Conservation (phyloP, 2,113 vertebrate species). For the Aphelocoma coerulescens region DNA sequence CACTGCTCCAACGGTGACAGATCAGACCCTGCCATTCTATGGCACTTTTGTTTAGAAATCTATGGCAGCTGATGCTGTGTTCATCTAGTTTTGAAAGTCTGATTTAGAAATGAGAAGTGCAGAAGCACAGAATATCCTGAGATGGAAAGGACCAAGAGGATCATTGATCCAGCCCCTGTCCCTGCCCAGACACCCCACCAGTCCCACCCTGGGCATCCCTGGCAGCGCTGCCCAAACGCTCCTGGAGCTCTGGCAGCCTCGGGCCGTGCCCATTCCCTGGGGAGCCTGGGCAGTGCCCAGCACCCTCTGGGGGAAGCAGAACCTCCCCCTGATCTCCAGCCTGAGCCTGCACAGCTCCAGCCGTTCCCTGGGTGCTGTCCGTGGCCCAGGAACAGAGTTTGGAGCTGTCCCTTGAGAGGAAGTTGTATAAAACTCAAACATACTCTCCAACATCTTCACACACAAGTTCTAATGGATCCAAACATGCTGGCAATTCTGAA, state of each 20-base stretch:
- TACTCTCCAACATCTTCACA: not conserved
- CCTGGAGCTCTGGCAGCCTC: not conserved
- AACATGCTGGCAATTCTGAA: not conserved
- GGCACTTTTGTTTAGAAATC: not conserved
- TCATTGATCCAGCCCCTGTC: not conserved
- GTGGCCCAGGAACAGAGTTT: not conserved
- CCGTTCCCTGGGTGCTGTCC: accelerated
- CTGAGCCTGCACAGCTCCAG: not conserved
- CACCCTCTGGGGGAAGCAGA: not conserved
- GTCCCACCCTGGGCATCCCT: not conserved
- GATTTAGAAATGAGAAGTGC: not conserved
- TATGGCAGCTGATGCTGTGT: not conserved
- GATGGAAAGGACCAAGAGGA: not conserved
- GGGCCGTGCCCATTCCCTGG: not conserved
- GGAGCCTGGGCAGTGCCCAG: not conserved
- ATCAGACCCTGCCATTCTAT: not conserved
- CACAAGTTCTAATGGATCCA: not conserved
- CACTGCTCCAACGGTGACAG: not conserved
- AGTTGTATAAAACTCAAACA: not conserved
- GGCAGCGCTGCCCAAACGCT: accelerated
- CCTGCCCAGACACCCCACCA: not conserved
- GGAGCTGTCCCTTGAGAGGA: not conserved
- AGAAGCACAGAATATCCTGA: not conserved
- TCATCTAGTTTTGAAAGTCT: not conserved
- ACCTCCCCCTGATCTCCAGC: accelerated